Conservation (phyloP, 2,888 invertebrate species). For the Lasioglossum zephyrum region DNA sequence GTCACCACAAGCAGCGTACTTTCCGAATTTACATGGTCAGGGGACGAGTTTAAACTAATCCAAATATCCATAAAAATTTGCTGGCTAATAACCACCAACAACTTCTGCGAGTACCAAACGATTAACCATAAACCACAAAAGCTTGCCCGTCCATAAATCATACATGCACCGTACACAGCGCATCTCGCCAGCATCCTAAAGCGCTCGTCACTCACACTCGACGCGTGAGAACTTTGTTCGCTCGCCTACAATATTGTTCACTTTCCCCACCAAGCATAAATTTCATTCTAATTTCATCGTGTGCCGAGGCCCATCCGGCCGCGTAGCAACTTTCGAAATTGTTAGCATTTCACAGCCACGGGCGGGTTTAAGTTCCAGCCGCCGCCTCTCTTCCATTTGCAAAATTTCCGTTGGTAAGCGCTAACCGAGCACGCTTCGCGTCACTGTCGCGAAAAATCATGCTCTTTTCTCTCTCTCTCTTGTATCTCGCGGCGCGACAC, state of each 20-base stretch:
- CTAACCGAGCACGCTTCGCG: background rate
- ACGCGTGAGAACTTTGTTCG: slow-evolving; percentile 6
- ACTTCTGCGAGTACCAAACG: slow-evolving; percentile 4
- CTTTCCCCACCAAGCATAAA: slow-evolving; percentile 10
- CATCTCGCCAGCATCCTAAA: background rate
- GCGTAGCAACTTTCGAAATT: slow-evolving; percentile 26
- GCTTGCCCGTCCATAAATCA: slow-evolving; percentile 11
- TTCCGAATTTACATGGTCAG: background rate
- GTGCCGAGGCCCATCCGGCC: background rate
- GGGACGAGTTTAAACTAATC: background rate
- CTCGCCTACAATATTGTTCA: slow-evolving; percentile 9
- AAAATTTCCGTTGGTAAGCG: background rate
- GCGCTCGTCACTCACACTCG: slow-evolving; percentile 11
- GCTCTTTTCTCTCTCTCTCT: background rate
- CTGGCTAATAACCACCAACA: background rate
- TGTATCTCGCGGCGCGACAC: background rate
- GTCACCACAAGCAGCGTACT: background rate
- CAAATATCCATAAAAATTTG: background rate
- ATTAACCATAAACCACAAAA: slow-evolving; percentile 16
- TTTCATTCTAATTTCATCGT: slow-evolving; percentile 40
- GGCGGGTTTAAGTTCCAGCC: slow-evolving; percentile 15
- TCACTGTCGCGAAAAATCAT: slow-evolving; percentile 8
- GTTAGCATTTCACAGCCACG: slow-evolving; percentile 11
- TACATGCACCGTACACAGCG: background rate
- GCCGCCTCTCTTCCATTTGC: background rate